Evolutionary conservation across 2,113 vertebrate genomes (phyloP).

Genomic region (Tachycineta bicolor): DNA sequence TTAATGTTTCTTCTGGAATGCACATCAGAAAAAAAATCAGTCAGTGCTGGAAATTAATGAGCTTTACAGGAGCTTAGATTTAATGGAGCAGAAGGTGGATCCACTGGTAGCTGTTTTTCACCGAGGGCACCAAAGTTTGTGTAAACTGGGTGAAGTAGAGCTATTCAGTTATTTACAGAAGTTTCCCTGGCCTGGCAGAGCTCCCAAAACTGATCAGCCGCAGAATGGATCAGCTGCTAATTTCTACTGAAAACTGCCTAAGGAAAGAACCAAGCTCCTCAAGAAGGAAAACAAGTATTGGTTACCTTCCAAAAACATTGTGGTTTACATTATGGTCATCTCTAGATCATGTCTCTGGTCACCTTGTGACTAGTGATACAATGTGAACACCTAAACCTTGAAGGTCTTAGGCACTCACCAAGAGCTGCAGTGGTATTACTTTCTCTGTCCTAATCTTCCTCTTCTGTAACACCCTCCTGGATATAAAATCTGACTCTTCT

Average conservation of each 20-base stretch:
- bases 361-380: neutral
- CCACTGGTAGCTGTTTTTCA: neutral
- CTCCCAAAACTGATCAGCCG: neutral
- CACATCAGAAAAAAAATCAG: neutral
- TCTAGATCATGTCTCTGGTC: neutral
- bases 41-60: neutral
- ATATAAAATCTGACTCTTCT: constrained; percentile 11
- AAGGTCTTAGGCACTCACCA: neutral
- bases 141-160: neutral
- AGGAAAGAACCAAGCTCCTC: neutral
- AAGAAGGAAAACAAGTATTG: neutral
- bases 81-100: neutral
- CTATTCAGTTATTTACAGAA: neutral
- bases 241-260: neutral
- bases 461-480: neutral
- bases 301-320: neutral
- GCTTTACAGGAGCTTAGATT: neutral
- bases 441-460: neutral
- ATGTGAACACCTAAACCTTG: neutral
- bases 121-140: neutral
- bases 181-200: neutral
- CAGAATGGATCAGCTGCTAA: neutral
- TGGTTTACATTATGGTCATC: neutral
- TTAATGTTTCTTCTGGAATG: neutral
- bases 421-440: neutral